Percentiles rank a stretch among this genome's conserved stretches.
Evolutionary conservation across 2,888 invertebrate species (phyloP).

Genomic region (Tinea trinotella): DNA sequence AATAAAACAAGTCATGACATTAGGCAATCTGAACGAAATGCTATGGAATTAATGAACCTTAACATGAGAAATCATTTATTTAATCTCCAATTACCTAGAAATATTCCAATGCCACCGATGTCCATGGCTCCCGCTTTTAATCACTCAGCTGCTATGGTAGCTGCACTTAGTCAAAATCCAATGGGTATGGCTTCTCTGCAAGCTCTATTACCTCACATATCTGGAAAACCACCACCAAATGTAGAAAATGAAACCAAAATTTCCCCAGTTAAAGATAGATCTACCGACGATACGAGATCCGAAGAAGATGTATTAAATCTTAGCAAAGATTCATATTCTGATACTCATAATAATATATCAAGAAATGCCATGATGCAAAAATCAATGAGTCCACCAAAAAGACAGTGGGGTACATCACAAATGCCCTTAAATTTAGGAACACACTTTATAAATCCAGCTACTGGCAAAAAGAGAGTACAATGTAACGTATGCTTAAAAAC

Average conservation of each 20-base stretch:
- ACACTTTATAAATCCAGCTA: conserved; percentile 92
- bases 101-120: conserved; percentile 74
- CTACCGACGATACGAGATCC: conserved; percentile 40
- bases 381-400: conserved; percentile 81
- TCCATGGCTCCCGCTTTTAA: conserved; percentile 66
- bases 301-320: conserved; percentile 62
- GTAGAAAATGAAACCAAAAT: conserved; percentile 53
- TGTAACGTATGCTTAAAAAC: conserved; percentile 99
- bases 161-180: conserved; percentile 72
- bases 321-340: conserved; percentile 58
- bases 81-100: conserved; percentile 72
- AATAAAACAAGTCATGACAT: conserved; percentile 63
- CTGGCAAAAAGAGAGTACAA: conserved; percentile 96
- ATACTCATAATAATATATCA: conserved; percentile 43
- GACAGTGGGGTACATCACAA: conserved; percentile 83
- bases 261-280: conserved; percentile 38
- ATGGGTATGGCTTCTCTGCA: conserved; percentile 76
- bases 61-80: conserved; percentile 76
- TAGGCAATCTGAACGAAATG: conserved; percentile 49
- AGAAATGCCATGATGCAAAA: conserved; percentile 73
- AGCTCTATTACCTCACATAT: conserved; percentile 75
- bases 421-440: conserved; percentile 88
- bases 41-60: conserved; percentile 74
- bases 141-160: conserved; percentile 77
- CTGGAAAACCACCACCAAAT: conserved; percentile 56